These are phyloP conservation scores for Gastrophysa polygoni DNA, from an alignment of 2,888 invertebrate genomes.

Conservation along the genomic window DNA sequence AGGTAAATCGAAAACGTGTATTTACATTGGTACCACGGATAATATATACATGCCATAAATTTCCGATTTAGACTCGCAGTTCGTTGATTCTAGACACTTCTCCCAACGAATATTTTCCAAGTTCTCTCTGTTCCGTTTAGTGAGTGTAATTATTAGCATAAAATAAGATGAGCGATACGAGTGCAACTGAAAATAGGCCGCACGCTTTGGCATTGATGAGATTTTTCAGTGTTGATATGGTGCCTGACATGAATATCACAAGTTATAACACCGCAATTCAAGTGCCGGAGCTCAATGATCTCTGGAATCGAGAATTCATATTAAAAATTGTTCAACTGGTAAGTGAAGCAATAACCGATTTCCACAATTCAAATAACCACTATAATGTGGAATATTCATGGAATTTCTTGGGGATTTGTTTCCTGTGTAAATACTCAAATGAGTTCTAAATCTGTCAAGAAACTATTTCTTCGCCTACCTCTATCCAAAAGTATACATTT, in stretches of 20 bases:
- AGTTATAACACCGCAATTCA: slow-evolving; percentile 24
- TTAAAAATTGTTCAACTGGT: slow-evolving; percentile 46
- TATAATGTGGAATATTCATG: too few relatives aligned
- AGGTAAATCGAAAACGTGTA: too few relatives aligned
- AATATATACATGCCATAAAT: slow-evolving; percentile 1
- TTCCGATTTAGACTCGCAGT: slow-evolving; percentile 1
- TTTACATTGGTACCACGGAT: neutral
- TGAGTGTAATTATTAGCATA: too few relatives aligned
- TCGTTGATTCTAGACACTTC: too few relatives aligned
- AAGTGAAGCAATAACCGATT: slow-evolving; percentile 26
- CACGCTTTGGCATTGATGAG: slow-evolving; percentile 30
- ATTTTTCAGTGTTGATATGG: slow-evolving; percentile 45
- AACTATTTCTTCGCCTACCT: too few relatives aligned
- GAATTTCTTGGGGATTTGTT: too few relatives aligned
- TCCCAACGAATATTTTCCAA: too few relatives aligned
- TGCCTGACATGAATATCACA: slow-evolving; percentile 37
- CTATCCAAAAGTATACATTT: too few relatives aligned
- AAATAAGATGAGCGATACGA: slow-evolving; percentile 26
- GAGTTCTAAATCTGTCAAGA: too few relatives aligned
- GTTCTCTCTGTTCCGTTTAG: neutral
- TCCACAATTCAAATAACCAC: too few relatives aligned
- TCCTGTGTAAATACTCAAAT: too few relatives aligned
- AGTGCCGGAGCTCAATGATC: slow-evolving; percentile 32
- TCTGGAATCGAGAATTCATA: slow-evolving; percentile 41
- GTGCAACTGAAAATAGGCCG: slow-evolving; percentile 16